Percentiles rank a stretch among this genome's conserved stretches.
phyloP scores from a whole-genome alignment of 2,797 vertebrate species.

The Enteromius afrohamiltoni region DNA sequence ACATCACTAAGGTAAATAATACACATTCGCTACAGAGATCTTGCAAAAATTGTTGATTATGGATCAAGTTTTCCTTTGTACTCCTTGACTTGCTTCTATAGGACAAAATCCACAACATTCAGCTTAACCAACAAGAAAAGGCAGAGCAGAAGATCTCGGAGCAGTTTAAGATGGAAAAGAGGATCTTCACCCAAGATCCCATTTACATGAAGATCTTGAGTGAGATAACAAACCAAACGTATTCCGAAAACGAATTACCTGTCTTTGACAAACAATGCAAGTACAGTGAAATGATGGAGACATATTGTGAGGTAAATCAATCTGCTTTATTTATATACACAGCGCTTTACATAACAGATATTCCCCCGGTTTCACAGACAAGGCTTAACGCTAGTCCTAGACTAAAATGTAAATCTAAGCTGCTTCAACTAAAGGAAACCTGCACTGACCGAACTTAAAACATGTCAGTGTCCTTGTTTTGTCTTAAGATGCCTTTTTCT shows the following conservation, averaged over 20 bases:
- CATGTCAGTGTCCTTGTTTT: no score
- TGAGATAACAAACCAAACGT: neutral
- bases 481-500: no score
- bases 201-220: slow-evolving; percentile 12
- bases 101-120: slow-evolving; percentile 72
- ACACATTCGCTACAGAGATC: no score
- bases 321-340: no score
- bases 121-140: slow-evolving; percentile 50
- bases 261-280: neutral
- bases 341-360: no score
- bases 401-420: no score
- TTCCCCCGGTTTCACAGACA: no score
- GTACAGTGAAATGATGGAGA: no score
- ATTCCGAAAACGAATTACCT: neutral
- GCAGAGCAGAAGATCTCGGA: slow-evolving; percentile 57
- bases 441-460: no score
- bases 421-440: no score
- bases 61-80: neutral
- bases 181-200: neutral
- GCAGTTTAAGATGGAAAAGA: neutral
- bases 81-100: slow-evolving; percentile 38
- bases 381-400: no score
- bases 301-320: no score
- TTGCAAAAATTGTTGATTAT: neutral
- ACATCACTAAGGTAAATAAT: slow-evolving; percentile 47